Conservation (phyloP, 2,797 vertebrate genomes). For the Oreortyx pictus region DNA sequence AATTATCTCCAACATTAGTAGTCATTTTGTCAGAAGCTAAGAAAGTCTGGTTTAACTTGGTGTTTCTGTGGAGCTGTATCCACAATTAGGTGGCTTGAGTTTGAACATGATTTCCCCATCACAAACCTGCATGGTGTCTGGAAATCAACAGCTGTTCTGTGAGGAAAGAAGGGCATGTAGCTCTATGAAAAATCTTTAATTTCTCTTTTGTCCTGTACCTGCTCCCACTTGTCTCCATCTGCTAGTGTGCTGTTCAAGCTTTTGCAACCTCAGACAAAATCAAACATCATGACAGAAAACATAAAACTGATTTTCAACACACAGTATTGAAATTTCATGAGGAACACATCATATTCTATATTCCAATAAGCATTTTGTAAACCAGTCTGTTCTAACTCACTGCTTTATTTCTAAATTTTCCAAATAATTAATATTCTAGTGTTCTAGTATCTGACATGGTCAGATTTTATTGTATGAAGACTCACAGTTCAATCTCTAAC, state of each 20-base stretch:
- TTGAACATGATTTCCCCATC: rapidly evolving
- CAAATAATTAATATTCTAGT: background rate
- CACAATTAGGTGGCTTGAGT: background rate
- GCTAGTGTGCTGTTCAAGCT: background rate
- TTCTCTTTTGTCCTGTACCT: background rate
- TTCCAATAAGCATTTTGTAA: background rate
- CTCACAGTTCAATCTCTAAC: background rate
- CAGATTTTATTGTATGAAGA: background rate
- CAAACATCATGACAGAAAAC: background rate
- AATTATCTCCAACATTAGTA: background rate
- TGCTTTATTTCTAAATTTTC: background rate
- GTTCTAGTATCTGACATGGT: rapidly evolving
- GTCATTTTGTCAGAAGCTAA: background rate
- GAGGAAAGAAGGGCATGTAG: rapidly evolving
- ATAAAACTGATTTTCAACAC: background rate
- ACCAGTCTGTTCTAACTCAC: background rate
- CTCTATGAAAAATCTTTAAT: background rate
- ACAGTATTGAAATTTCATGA: background rate
- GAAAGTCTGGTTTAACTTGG: background rate
- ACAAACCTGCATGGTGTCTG: rapidly evolving
- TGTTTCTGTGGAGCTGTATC: background rate
- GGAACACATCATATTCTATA: rapidly evolving
- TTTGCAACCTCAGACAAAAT: background rate
- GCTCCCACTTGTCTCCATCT: background rate
- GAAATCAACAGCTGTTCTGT: background rate